Evolutionary conservation across 1,140 invertebrate genomes (phyloP).

Genomic region (Cydia splendana): DNA sequence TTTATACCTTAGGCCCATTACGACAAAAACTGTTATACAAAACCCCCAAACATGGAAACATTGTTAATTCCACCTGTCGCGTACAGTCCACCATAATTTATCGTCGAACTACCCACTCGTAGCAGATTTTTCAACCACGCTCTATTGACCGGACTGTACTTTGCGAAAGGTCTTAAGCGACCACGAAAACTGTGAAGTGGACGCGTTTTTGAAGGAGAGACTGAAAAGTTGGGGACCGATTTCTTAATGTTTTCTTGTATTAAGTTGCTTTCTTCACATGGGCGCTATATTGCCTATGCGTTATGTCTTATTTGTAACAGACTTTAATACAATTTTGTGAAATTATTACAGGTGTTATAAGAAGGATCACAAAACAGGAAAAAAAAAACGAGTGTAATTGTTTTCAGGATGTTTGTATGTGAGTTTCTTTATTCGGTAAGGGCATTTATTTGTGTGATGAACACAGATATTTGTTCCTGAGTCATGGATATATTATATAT

Average conservation of each 20-base stretch:
- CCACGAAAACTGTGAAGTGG: background rate
- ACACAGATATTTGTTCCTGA: too few relatives aligned
- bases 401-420: too few relatives aligned
- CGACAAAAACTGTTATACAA: too few relatives aligned
- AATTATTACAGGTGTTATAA: too few relatives aligned
- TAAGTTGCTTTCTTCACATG: background rate
- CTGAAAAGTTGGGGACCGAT: background rate
- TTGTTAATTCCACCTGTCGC: slow-evolving; percentile 28
- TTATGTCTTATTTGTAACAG: too few relatives aligned
- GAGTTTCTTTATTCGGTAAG: too few relatives aligned
- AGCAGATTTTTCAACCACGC: slow-evolving; percentile 29
- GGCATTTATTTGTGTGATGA: too few relatives aligned
- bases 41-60: background rate
- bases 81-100: slow-evolving; percentile 23
- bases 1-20: too few relatives aligned
- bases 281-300: background rate
- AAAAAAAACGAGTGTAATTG: too few relatives aligned
- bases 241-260: slow-evolving; percentile 8
- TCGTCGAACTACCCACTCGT: background rate
- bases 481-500: too few relatives aligned
- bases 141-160: slow-evolving; percentile 20
- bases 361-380: too few relatives aligned
- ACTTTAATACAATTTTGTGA: too few relatives aligned
- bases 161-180: background rate
- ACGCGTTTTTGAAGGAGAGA: background rate